Evolutionary conservation across 2,888 invertebrate species (phyloP).

Genomic region (Hirudinaria manillensis): DNA sequence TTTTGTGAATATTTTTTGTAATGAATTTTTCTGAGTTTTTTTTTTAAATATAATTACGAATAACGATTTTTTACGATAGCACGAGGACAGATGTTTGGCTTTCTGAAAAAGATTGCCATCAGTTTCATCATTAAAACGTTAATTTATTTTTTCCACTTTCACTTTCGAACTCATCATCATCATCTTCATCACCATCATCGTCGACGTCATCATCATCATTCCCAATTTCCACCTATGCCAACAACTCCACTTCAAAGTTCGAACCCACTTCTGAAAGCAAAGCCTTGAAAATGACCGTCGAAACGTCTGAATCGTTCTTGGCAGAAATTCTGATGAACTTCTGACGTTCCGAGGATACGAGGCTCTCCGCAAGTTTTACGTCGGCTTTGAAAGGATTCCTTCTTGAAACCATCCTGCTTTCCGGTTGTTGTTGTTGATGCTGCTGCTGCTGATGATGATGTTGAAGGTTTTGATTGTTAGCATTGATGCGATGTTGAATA

Average conservation of each 20-base stretch:
- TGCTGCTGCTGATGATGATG: neutral
- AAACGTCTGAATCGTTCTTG: constrained; percentile 27
- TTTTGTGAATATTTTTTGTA: no score
- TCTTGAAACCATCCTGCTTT: constrained; percentile 1
- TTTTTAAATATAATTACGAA: no score
- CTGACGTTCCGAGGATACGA: constrained; percentile 17
- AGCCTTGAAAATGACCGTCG: constrained; percentile 17
- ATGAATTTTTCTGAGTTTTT: no score
- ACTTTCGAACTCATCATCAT: constrained; percentile 6
- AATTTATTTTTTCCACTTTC: neutral
- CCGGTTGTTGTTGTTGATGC: neutral
- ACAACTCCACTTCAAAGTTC: neutral
- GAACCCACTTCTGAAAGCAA: constrained; percentile 14
- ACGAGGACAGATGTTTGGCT: neutral
- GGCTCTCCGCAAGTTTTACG: constrained; percentile 5
- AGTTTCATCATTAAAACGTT: neutral
- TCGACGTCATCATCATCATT: constrained; percentile 21
- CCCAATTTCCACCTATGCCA: neutral
- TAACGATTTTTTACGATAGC: no score
- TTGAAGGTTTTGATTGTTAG: neutral
- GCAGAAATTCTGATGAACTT: constrained; percentile 26
- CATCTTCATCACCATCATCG: constrained; percentile 23
- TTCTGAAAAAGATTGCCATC: neutral
- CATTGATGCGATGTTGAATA: neutral
- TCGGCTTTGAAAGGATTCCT: no score